Percentiles rank a stretch among this genome's conserved stretches.
These are phyloP conservation scores for Torymus aiolomorphi DNA, from an alignment of 2,888 invertebrate genomes.

Conservation along the genomic window DNA sequence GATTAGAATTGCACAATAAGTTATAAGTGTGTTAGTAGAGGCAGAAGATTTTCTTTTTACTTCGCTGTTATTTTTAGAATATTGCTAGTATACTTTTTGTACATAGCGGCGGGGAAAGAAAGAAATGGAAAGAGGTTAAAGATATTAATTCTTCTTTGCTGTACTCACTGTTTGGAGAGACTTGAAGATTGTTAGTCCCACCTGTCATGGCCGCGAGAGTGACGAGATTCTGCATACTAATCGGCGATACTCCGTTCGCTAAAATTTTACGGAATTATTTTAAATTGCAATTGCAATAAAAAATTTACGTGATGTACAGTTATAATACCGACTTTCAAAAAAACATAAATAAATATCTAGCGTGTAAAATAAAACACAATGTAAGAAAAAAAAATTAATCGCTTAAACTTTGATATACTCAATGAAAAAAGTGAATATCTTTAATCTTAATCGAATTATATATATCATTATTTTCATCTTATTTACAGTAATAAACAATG, in stretches of 20 bases:
- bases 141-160: slow-evolving; percentile 8
- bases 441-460: too few species aligned
- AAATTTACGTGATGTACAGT: too few species aligned
- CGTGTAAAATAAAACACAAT: too few species aligned
- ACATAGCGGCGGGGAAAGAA: not conserved
- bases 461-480: too few species aligned
- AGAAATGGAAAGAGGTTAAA: not conserved
- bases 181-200: slow-evolving; percentile 76
- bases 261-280: slow-evolving; percentile 57
- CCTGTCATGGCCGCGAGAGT: slow-evolving; percentile 89
- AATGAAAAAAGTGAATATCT: too few species aligned
- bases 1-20: not conserved
- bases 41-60: slow-evolving; percentile 19
- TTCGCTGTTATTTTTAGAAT: slow-evolving; percentile 14
- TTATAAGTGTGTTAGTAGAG: slow-evolving; percentile 26
- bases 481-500: too few species aligned
- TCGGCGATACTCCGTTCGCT: slow-evolving; percentile 79
- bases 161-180: slow-evolving; percentile 77
- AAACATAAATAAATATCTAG: too few species aligned
- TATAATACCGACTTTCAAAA: too few species aligned
- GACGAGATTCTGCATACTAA: slow-evolving; percentile 94
- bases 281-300: too few species aligned
- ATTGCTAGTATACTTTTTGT: not conserved
- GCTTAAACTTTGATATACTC: too few species aligned
- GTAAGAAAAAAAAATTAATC: too few species aligned